A percentile compares a stretch with the other conserved stretches of the same genome.
Conservation (phyloP, 2,888 invertebrate species). For the Melinaea marsaeus region DNA sequence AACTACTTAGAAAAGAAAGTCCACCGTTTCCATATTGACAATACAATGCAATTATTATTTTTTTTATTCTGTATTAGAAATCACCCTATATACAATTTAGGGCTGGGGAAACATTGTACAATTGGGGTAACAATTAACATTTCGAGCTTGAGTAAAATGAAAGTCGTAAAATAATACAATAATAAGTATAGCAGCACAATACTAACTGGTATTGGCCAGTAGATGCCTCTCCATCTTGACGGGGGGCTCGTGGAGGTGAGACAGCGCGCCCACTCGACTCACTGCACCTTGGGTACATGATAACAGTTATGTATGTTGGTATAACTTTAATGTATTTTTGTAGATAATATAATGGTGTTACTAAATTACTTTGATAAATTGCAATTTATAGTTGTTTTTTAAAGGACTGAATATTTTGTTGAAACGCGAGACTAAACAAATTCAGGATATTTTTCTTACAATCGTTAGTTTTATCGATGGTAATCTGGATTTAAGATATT, state of each 20-base stretch:
- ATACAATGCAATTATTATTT: too few relatives aligned
- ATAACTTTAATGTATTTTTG: neutral
- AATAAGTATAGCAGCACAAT: conserved; percentile 15
- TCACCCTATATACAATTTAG: too few relatives aligned
- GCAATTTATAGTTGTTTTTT: too few relatives aligned
- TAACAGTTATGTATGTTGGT: neutral
- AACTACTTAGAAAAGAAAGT: too few relatives aligned
- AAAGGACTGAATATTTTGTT: too few relatives aligned
- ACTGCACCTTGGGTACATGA: conserved; percentile 38
- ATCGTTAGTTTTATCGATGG: too few relatives aligned
- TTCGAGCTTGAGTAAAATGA: neutral
- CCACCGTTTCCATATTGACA: too few relatives aligned
- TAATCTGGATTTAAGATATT: too few relatives aligned
- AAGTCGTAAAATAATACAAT: neutral
- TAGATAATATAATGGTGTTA: neutral
- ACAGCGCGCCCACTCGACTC: conserved; percentile 60
- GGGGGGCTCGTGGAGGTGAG: conserved; percentile 78
- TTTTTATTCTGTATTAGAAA: too few relatives aligned
- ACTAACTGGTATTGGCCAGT: conserved; percentile 80
- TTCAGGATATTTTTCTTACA: too few relatives aligned
- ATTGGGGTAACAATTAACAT: neutral
- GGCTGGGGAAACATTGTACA: too few relatives aligned
- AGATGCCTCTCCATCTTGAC: conserved; percentile 81
- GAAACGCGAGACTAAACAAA: too few relatives aligned
- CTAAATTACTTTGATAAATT: neutral